Conservation (phyloP, 2,888 invertebrate species). For the Pterostichus niger region DNA sequence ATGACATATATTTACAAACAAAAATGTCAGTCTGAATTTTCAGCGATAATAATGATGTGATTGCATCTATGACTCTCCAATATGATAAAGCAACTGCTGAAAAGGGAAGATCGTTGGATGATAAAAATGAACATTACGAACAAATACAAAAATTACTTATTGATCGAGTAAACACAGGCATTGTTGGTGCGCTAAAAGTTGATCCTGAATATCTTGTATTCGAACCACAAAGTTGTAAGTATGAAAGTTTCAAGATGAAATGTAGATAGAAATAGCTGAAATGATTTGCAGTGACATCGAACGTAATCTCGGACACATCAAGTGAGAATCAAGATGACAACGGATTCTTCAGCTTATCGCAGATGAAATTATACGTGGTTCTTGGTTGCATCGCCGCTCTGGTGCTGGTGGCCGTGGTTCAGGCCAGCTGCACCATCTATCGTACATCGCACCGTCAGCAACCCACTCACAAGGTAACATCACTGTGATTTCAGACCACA, state of each 20-base stretch:
- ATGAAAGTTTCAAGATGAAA: not conserved
- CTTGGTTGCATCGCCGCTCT: conserved; percentile 90
- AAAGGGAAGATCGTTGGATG: conserved; percentile 78
- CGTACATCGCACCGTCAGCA: conserved; percentile 80
- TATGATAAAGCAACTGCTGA: conserved; percentile 86
- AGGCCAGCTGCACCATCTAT: conserved; percentile 91
- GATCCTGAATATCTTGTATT: conserved; percentile 90
- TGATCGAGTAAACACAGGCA: conserved; percentile 86
- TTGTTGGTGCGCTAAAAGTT: conserved; percentile 88
- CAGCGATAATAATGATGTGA: conserved; percentile 83
- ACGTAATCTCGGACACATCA: conserved; percentile 76
- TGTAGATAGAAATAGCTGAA: too few species aligned
- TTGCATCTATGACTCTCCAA: conserved; percentile 87
- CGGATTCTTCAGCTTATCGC: conserved; percentile 83
- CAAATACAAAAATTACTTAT: conserved; percentile 81
- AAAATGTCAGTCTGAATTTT: conserved; percentile 66
- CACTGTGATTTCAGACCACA: conserved; percentile 72
- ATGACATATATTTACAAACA: not conserved
- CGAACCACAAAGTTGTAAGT: conserved; percentile 85
- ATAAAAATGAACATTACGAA: conserved; percentile 72
- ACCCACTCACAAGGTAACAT: conserved; percentile 84
- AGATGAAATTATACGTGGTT: conserved; percentile 89
- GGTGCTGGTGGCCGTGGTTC: conserved; percentile 88
- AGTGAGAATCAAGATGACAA: conserved; percentile 74
- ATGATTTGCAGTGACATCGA: conserved; percentile 79